These are phyloP conservation scores for Limenitis camilla DNA, from an alignment of 2,888 invertebrate species.

Conservation along the genomic window DNA sequence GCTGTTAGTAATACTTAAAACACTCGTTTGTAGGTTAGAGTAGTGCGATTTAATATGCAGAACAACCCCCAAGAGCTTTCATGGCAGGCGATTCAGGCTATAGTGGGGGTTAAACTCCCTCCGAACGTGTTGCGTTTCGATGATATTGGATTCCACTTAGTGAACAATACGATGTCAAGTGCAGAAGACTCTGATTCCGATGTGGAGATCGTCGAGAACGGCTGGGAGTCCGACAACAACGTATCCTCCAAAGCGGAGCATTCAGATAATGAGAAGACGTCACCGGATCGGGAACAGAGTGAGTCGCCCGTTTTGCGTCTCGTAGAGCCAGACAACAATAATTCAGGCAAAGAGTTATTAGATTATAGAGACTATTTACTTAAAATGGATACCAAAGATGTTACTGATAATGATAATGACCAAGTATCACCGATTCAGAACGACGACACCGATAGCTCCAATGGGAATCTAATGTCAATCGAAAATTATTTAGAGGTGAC, in stretches of 20 bases:
- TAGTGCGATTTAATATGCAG: constrained; percentile 75
- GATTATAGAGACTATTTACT: constrained; percentile 59
- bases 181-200: constrained; percentile 70
- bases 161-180: constrained; percentile 62
- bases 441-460: constrained; percentile 66
- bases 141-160: constrained; percentile 69
- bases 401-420: constrained; percentile 49
- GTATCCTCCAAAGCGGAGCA: constrained; percentile 61
- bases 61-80: constrained; percentile 76
- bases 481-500: constrained; percentile 72
- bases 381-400: constrained; percentile 63
- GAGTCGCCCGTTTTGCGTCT: constrained; percentile 66
- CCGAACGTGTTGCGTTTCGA: constrained; percentile 70
- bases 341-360: constrained; percentile 55
- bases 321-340: constrained; percentile 67
- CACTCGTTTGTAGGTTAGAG: constrained; percentile 74
- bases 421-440: constrained; percentile 48
- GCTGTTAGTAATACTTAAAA: constrained; percentile 53
- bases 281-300: constrained; percentile 62
- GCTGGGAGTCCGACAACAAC: constrained; percentile 69
- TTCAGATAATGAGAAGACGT: constrained; percentile 67
- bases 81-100: constrained; percentile 75
- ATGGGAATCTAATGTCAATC: constrained; percentile 69
- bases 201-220: constrained; percentile 71
- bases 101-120: constrained; percentile 73